Evolutionary conservation across 2,113 vertebrate species (phyloP).

Genomic region (Mesocricetus auratus): DNA sequence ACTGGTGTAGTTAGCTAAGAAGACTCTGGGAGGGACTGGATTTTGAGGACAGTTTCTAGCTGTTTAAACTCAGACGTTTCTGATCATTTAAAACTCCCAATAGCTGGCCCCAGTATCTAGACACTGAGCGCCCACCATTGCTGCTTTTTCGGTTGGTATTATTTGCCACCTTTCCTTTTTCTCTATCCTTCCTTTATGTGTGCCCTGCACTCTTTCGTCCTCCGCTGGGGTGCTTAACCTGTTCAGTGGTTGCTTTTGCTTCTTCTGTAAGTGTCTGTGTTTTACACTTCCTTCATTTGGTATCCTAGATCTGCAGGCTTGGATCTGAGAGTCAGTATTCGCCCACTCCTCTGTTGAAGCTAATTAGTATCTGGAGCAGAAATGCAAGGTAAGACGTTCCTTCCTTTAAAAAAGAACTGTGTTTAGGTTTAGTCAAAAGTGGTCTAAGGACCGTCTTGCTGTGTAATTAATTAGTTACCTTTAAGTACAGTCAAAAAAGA

Average conservation of each 20-base stretch:
- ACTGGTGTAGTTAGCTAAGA: not conserved
- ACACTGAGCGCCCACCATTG: accelerated
- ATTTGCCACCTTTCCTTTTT: not conserved
- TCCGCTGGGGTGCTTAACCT: not conserved
- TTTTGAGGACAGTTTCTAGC: conserved; percentile 7
- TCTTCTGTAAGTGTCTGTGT: not conserved
- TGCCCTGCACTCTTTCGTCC: not conserved
- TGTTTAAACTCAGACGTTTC: not conserved
- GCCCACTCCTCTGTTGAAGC: conserved; percentile 95
- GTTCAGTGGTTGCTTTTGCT: not conserved
- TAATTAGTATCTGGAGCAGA: conserved; percentile 96
- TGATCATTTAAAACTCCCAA: not conserved
- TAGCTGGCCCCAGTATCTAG: not conserved
- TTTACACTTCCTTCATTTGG: conserved; percentile 18
- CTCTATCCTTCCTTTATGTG: not conserved
- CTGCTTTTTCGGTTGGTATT: not conserved
- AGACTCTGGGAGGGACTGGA: not conserved
- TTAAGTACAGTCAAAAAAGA: not conserved
- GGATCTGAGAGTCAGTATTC: conserved; percentile 94
- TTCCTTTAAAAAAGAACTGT: not conserved
- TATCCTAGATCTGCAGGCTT: conserved; percentile 91
- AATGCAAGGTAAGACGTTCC: conserved; percentile 89
- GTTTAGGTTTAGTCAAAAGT: not conserved
- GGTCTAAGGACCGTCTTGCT: not conserved
- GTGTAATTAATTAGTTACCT: not conserved